Base-by-base conservation (phyloP, 2,888 invertebrate species). In the Drosophila recens region DNA sequence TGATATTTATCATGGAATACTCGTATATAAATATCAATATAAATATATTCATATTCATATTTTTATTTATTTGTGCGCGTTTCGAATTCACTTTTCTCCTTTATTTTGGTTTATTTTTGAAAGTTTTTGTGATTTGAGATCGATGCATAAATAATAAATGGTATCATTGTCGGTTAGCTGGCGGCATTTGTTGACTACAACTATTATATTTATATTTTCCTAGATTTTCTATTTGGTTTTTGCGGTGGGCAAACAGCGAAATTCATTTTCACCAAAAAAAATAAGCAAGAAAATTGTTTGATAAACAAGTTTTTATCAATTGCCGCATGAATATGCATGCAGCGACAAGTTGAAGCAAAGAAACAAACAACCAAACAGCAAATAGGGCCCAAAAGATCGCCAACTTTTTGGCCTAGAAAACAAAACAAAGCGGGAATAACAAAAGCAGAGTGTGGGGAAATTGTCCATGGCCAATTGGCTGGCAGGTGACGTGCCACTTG, bases 401-500 rank as follows among this genome's bases (percentile, higher is more conserved):
- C 71, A 76, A 76, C 62, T 76, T 76, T 69, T 75, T 77, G 67
- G 72, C 67, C 78, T 64, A 71, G 56, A 43, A 15, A 43, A 57
- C 45, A 57, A 15, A 57, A 51, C 34, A 3, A 13, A 57, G 48
- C 34, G 2, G 30, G 6, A 23, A 30, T 45, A 17, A 30, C 11
- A 20, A 9, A 15, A 33, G 38, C 2, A 38, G n/a, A 38, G 38
- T 38, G 53, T 38, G 33, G 48, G 58, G 48, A 48, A 53, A 79
- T 79, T 76, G 69, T 45, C 58, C 75, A 76, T 57, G 80, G 76
- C 75, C 76, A 79, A 77, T 77, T 80, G 80, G 49, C 72, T 67
- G 77, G 80, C 76, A 75, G 75, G 80, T 77, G 80, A 80, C 89
- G 85, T 87, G 89, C 87, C 85, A 81, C 82, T 88, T 86, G 87